A percentile compares a stretch with the other conserved stretches of the same genome.
phyloP scores from a whole-genome alignment of 2,113 vertebrate genomes.

The Gallinago undulata region DNA sequence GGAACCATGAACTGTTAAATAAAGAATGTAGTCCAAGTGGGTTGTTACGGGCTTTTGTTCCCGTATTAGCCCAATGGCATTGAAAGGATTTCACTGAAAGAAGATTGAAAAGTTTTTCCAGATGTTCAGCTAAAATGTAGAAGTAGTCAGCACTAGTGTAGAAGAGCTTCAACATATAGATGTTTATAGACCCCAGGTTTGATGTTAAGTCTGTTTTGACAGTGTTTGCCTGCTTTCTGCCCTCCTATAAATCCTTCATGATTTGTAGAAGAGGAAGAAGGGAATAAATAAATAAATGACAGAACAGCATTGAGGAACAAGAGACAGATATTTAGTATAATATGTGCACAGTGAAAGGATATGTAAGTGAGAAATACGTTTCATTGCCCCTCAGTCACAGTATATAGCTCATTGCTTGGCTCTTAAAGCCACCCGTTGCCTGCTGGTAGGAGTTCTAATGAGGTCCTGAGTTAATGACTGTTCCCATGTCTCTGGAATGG shows the following conservation, averaged over 20 bases:
- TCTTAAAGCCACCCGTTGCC: not conserved
- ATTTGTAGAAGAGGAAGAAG: not conserved
- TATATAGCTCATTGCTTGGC: not conserved
- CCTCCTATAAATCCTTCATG: not conserved
- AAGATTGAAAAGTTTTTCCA: not conserved
- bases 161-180: not conserved
- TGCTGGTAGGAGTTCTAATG: not conserved
- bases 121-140: not conserved
- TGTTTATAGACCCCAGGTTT: not conserved
- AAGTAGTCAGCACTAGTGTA: not conserved
- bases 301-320: not conserved
- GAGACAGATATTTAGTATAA: not conserved
- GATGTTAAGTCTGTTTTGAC: not conserved
- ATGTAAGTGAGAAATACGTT: not conserved
- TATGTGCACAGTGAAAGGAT: not conserved
- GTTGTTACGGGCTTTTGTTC: not conserved
- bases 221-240: not conserved
- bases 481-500: not conserved
- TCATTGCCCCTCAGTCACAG: not conserved
- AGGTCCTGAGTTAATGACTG: not conserved
- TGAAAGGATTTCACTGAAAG: not conserved
- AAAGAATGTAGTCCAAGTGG: slow-evolving; percentile 12
- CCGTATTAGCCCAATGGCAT: not conserved
- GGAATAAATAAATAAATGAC: not conserved
- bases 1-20: slow-evolving; percentile 27